Conservation (phyloP, 2,113 vertebrate genomes). For the Rhagologus leucostigma region DNA sequence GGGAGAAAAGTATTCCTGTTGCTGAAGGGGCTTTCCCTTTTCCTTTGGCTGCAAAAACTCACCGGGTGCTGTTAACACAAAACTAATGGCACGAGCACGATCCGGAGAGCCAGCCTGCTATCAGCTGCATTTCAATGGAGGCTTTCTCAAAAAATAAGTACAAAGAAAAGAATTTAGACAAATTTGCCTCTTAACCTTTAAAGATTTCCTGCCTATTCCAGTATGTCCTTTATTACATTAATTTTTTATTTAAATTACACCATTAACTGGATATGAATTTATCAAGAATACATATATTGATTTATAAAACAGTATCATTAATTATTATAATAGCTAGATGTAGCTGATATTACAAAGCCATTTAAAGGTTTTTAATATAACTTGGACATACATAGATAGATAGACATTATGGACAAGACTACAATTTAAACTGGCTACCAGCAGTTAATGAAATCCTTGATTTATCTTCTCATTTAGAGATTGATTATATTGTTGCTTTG, state of each 20-base stretch:
- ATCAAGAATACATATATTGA: conserved; percentile 91
- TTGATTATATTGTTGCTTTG: conserved; percentile 95
- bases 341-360: conserved; percentile 89
- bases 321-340: conserved; percentile 98
- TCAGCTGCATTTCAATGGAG: conserved; percentile 58
- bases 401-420: conserved; percentile 90
- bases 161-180: conserved; percentile 77
- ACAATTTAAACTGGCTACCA: conserved; percentile 92
- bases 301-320: conserved; percentile 95
- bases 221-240: conserved; percentile 81
- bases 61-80: neutral
- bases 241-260: conserved; percentile 93
- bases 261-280: conserved; percentile 89
- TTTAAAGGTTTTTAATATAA: conserved; percentile 95
- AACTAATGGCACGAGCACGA: conserved; percentile 15
- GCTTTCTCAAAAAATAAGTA: conserved; percentile 57
- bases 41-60: conserved; percentile 3
- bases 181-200: conserved; percentile 82
- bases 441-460: conserved; percentile 97
- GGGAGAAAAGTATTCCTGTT: neutral
- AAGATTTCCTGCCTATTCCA: conserved; percentile 79
- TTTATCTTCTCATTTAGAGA: conserved; percentile 88
- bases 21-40: neutral
- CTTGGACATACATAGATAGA: conserved; percentile 91
- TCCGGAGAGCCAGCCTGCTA: conserved; percentile 36